phyloP scores from a whole-genome alignment of 2,888 invertebrate species.

The Diarsia dahlii region DNA sequence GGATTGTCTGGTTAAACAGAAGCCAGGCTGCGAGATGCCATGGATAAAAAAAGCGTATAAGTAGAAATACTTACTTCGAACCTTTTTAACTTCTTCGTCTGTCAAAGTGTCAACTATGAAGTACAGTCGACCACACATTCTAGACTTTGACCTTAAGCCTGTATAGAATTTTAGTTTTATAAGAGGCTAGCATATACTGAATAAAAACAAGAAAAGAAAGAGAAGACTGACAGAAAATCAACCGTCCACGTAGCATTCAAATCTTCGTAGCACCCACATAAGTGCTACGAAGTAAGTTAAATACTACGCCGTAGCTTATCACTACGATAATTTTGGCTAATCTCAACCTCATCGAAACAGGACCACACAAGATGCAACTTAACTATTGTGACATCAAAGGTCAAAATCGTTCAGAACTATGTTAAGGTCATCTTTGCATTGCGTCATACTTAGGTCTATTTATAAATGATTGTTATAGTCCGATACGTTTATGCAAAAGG shows the following conservation, averaged over 20 bases:
- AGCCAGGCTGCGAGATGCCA: no score
- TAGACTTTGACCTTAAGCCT: neutral
- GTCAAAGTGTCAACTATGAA: neutral
- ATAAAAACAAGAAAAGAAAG: neutral
- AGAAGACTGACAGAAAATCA: neutral
- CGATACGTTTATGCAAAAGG: constrained; percentile 61
- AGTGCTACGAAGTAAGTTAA: neutral
- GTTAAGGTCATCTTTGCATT: constrained; percentile 15
- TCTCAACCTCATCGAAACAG: neutral
- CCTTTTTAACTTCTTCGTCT: neutral
- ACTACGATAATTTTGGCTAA: neutral
- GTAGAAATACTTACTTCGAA: neutral
- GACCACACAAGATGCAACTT: neutral
- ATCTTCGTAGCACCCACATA: constrained; percentile 5
- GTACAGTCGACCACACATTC: neutral
- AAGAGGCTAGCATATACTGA: neutral
- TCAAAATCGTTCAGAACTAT: constrained; percentile 1
- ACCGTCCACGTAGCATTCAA: neutral
- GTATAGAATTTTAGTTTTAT: neutral
- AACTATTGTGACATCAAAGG: neutral
- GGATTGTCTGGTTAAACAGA: no score
- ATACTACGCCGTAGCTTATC: constrained; percentile 1
- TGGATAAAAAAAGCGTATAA: no score
- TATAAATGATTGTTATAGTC: constrained; percentile 47
- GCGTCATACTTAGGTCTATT: constrained; percentile 19